phyloP scores from a whole-genome alignment of 2,888 invertebrate species.

The Bruchidius siliquastri region DNA sequence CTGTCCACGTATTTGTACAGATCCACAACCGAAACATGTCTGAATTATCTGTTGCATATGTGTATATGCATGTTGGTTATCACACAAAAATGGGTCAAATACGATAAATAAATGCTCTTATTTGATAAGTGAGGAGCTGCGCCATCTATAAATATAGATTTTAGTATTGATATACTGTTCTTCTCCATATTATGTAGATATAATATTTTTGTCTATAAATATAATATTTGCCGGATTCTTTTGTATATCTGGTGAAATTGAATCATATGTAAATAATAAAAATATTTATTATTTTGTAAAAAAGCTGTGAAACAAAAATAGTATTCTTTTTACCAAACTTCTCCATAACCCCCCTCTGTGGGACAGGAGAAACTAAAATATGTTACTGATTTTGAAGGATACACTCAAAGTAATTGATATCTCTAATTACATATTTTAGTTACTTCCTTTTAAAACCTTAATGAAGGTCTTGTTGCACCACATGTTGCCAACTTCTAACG shows the following conservation, averaged over 20 bases:
- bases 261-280: neutral
- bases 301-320: neutral
- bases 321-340: neutral
- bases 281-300: neutral
- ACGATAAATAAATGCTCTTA: too few relatives aligned
- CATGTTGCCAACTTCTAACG: slow-evolving; percentile 12
- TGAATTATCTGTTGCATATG: too few relatives aligned
- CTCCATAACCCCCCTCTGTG: neutral
- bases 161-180: too few relatives aligned
- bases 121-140: too few relatives aligned
- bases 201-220: neutral
- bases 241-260: neutral
- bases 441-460: slow-evolving; percentile 2
- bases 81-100: too few relatives aligned
- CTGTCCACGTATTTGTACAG: too few relatives aligned
- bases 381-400: neutral
- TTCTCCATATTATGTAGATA: neutral
- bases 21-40: too few relatives aligned
- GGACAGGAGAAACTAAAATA: neutral
- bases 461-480: slow-evolving; percentile 16
- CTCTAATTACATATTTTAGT: neutral
- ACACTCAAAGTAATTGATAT: too few relatives aligned
- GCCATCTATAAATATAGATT: too few relatives aligned
- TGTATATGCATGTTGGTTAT: too few relatives aligned
- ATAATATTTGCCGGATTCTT: neutral